Percentiles rank a stretch among this genome's conserved stretches.
Conservation (phyloP, 2,797 vertebrate genomes). For the Percopsis omiscomaycus region DNA sequence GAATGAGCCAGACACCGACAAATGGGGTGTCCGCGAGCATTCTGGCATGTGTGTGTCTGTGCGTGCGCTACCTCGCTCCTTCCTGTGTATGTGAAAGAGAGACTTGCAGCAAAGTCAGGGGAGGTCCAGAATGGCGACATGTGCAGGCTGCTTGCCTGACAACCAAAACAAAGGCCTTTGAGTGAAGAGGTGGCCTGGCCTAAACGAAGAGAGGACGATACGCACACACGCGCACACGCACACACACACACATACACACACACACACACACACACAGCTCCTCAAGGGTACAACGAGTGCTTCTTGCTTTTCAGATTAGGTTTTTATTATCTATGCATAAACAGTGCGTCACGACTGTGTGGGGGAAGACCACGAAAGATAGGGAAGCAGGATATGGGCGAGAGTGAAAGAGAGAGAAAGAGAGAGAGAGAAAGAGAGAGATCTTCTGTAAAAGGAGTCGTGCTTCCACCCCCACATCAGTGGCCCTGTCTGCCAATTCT, state of each 20-base stretch:
- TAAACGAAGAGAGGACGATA: slow-evolving; percentile 16
- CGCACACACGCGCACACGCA: background rate
- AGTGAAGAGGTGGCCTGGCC: slow-evolving; percentile 42
- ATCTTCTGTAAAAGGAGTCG: slow-evolving; percentile 47
- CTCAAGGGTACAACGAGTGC: background rate
- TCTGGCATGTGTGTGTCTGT: slow-evolving; percentile 46
- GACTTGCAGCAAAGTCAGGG: slow-evolving; percentile 70
- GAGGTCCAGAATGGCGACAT: slow-evolving; percentile 56
- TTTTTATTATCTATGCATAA: background rate
- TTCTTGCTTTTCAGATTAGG: background rate
- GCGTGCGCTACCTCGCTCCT: background rate
- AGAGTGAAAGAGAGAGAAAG: slow-evolving; percentile 6
- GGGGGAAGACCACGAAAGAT: background rate
- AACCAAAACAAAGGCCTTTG: slow-evolving; percentile 68
- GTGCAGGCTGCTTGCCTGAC: slow-evolving; percentile 65
- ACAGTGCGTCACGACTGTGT: background rate
- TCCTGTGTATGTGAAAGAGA: slow-evolving; percentile 31
- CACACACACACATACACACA: background rate
- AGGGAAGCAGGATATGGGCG: background rate
- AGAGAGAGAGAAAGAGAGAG: slow-evolving; percentile 31
- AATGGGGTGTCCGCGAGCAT: slow-evolving; percentile 66
- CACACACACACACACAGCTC: slow-evolving; percentile 2
- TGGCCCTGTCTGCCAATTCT: slow-evolving; percentile 43
- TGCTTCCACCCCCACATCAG: slow-evolving; percentile 54
- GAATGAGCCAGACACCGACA: slow-evolving; percentile 65